Evolutionary conservation across 1,140 invertebrate genomes (phyloP).

Genomic region (Sycophila sp.): DNA sequence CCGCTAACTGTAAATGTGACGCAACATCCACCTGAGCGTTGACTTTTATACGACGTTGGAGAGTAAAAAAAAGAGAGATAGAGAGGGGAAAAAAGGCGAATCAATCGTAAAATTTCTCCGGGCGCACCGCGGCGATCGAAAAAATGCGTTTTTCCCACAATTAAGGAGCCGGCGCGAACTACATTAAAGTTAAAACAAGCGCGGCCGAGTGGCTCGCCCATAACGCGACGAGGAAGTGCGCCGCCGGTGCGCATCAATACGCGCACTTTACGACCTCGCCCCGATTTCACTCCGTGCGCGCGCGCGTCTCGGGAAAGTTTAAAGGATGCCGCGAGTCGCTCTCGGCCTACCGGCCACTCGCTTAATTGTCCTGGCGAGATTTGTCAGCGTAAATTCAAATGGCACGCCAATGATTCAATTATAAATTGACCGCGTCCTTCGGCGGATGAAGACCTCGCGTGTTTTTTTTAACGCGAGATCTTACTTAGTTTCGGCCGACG

Average conservation of each 20-base stretch:
- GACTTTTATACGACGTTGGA: background rate
- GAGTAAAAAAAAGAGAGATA: background rate
- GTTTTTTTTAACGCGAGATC: background rate
- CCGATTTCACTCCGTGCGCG: slow-evolving; percentile 26
- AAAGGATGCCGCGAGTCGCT: slow-evolving; percentile 13
- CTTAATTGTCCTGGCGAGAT: background rate
- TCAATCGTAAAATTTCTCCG: background rate
- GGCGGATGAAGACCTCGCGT: background rate
- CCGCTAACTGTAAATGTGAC: background rate
- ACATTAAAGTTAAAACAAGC: background rate
- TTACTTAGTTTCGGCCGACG: background rate
- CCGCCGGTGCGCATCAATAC: slow-evolving; percentile 11
- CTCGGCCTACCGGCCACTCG: background rate
- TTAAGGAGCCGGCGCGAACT: background rate
- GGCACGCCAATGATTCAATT: background rate
- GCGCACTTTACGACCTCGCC: slow-evolving; percentile 20
- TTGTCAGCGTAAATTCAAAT: background rate
- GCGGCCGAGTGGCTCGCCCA: background rate
- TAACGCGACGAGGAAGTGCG: background rate
- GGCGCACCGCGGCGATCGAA: background rate
- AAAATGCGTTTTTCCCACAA: slow-evolving; percentile 22
- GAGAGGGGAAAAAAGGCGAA: too few species aligned
- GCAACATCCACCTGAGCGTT: too few species aligned
- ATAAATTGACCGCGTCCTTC: background rate
- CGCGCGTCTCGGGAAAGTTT: slow-evolving; percentile 4